Percentiles rank a stretch among this genome's conserved stretches.
These are phyloP conservation scores for Metalampra italica DNA, from an alignment of 2,888 invertebrate genomes.

Conservation along the genomic window DNA sequence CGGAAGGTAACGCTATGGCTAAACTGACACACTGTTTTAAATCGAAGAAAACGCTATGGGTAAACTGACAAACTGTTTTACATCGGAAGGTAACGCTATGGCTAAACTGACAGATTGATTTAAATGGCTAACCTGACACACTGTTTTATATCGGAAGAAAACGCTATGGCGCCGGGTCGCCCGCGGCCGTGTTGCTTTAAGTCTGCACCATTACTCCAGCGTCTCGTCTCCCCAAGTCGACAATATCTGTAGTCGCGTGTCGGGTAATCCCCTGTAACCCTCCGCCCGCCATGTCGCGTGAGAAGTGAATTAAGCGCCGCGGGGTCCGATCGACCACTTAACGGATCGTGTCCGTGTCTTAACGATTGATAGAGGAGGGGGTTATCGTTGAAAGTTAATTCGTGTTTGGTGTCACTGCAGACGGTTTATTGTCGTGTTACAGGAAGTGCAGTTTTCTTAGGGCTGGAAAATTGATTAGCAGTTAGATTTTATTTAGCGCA, in stretches of 20 bases:
- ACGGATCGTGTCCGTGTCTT: slow-evolving; percentile 57
- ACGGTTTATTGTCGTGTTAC: slow-evolving; percentile 57
- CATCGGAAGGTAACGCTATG: too few relatives aligned
- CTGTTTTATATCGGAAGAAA: too few relatives aligned
- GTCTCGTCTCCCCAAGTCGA: slow-evolving; percentile 60
- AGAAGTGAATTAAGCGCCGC: slow-evolving; percentile 70
- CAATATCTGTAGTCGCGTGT: slow-evolving; percentile 74
- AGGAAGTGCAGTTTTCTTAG: slow-evolving; percentile 62
- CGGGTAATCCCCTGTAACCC: slow-evolving; percentile 68
- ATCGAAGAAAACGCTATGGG: too few relatives aligned
- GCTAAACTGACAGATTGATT: too few relatives aligned
- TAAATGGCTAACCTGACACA: too few relatives aligned
- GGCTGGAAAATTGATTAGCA: not conserved
- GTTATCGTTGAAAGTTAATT: slow-evolving; percentile 69
- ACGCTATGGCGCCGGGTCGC: too few relatives aligned
- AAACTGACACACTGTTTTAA: too few relatives aligned
- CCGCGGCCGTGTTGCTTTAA: too few relatives aligned
- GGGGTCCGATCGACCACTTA: slow-evolving; percentile 70
- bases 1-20: too few relatives aligned
- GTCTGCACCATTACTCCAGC: slow-evolving; percentile 59
- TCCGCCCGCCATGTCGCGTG: slow-evolving; percentile 61
- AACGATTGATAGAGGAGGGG: slow-evolving; percentile 62
- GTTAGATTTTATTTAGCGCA: not conserved
- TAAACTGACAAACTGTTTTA: too few relatives aligned
- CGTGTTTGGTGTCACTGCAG: slow-evolving; percentile 72